Conservation (phyloP, 1,140 invertebrate genomes). For the silkworm (Bombyx mori) region ASM3026992v2 NC_085110.1:3838001-3838500, state of each 20-base stretch:
- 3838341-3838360: conserved; percentile 1
- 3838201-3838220: conserved; percentile 61
- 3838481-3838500: conserved; percentile 40
- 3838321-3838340: not conserved
- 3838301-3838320: not conserved
- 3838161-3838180: conserved; percentile 35
- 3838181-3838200: conserved; percentile 56
- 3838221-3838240: conserved; percentile 40
- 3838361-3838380: conserved; percentile 1
- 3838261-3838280: conserved; percentile 15
- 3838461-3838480: conserved; percentile 39
- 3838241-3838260: conserved; percentile 27
- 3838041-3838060: conserved; percentile 46
- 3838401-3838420: conserved; percentile 15
- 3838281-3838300: not conserved
- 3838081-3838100: conserved; percentile 50
- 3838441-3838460: conserved; percentile 17
- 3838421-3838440: conserved; percentile 16
- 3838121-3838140: conserved; percentile 51
- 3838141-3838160: conserved; percentile 53
- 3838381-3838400: not conserved
- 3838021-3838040: conserved; percentile 58
- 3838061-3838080: conserved; percentile 63
- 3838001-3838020: conserved; percentile 39
- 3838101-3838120: conserved; percentile 47